phyloP scores from a whole-genome alignment of 2,888 invertebrate genomes.

The Taenaris catops region DNA sequence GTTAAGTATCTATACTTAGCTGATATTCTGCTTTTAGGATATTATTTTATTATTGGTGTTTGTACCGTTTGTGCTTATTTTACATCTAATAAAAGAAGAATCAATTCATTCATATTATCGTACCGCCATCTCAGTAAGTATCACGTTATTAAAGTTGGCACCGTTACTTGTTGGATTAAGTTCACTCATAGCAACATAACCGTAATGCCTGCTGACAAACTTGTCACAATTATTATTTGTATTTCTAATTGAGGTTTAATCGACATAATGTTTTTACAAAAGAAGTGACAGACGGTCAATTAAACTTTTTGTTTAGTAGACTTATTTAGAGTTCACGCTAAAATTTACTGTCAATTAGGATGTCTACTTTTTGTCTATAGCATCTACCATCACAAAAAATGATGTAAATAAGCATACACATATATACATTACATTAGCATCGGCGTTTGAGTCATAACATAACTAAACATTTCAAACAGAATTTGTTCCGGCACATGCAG shows the following conservation, averaged over 20 bases:
- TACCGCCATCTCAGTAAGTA: slow-evolving; percentile 1
- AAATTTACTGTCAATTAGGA: slow-evolving; percentile 3
- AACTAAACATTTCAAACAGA: too few species aligned
- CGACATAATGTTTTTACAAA: slow-evolving; percentile 18
- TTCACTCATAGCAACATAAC: slow-evolving; percentile 37
- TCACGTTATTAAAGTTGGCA: slow-evolving; percentile 15
- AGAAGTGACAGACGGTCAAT: slow-evolving; percentile 30
- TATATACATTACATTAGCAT: too few species aligned
- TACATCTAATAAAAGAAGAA: neutral
- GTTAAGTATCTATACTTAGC: too few species aligned
- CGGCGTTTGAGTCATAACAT: too few species aligned
- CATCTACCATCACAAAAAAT: too few species aligned
- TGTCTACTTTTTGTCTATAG: slow-evolving; percentile 1
- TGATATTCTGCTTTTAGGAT: too few species aligned
- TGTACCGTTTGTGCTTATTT: too few species aligned
- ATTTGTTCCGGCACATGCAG: too few species aligned
- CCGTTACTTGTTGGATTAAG: slow-evolving; percentile 40
- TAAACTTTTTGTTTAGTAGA: slow-evolving; percentile 22
- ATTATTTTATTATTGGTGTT: too few species aligned
- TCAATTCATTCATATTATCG: slow-evolving; percentile 8
- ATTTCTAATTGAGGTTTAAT: slow-evolving; percentile 38
- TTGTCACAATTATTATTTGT: slow-evolving; percentile 34
- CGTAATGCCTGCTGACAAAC: slow-evolving; percentile 45
- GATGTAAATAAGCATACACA: too few species aligned
- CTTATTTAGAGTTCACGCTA: slow-evolving; percentile 10